These are phyloP conservation scores for Eolophus roseicapilla DNA, from an alignment of 2,113 vertebrate species.

Conservation along the genomic window DNA sequence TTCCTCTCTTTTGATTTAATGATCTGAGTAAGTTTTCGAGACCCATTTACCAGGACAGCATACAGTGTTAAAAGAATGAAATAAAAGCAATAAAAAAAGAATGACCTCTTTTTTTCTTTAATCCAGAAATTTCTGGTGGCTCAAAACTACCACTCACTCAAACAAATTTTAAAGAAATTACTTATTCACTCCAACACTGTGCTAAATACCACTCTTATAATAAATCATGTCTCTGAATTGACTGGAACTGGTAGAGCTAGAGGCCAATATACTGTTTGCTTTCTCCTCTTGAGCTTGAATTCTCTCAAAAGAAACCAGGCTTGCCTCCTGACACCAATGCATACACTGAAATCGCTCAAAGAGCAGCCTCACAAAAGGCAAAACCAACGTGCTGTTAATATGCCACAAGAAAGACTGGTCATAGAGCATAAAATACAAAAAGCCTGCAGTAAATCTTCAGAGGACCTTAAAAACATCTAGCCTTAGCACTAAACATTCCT, in stretches of 20 bases:
- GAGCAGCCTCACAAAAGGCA: not conserved
- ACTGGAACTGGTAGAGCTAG: not conserved
- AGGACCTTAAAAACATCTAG: not conserved
- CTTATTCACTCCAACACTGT: not conserved
- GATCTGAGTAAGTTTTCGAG: constrained; percentile 22
- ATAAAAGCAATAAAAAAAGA: not conserved
- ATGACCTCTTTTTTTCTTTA: not conserved
- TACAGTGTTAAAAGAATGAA: not conserved
- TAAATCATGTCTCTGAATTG: not conserved
- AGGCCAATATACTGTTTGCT: not conserved
- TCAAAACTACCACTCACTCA: not conserved
- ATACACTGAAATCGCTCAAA: not conserved
- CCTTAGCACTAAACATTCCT: not conserved
- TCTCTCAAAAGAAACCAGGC: not conserved
- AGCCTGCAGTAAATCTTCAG: not conserved
- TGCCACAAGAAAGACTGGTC: not conserved
- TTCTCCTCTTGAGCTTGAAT: not conserved
- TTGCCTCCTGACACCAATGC: not conserved
- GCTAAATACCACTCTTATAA: not conserved
- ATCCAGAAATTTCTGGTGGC: not conserved
- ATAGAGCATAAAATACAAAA: not conserved
- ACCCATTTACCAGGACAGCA: not conserved
- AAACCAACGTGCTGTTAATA: not conserved
- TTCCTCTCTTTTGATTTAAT: constrained; percentile 44
- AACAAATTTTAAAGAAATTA: not conserved